A percentile compares a stretch with the other conserved stretches of the same genome.
Evolutionary conservation across 2,113 vertebrate genomes (phyloP).

Genomic region (Talpa occidentalis): DNA sequence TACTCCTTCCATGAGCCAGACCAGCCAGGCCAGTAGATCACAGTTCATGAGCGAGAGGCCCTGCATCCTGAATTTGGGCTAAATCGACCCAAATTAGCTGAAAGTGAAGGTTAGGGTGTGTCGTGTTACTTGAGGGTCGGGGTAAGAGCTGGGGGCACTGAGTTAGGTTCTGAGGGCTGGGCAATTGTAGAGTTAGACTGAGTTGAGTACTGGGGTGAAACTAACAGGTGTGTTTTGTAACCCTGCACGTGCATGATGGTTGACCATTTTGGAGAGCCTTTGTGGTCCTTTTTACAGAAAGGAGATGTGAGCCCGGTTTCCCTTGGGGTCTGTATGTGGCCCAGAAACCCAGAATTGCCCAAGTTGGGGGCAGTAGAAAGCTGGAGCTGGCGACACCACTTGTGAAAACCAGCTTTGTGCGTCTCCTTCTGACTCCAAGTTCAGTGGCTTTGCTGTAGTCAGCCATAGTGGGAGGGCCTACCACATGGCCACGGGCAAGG

Average conservation of each 20-base stretch:
- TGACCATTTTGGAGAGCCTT: neutral
- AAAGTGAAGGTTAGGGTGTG: neutral
- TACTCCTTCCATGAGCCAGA: neutral
- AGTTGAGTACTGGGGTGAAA: neutral
- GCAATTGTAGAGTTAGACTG: neutral
- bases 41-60: neutral
- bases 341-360: neutral
- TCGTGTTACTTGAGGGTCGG: neutral
- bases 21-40: fast-evolving
- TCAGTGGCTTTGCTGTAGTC: neutral
- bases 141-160: neutral
- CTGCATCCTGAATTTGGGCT: neutral
- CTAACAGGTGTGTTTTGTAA: neutral
- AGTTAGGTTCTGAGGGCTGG: neutral
- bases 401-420: neutral
- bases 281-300: neutral
- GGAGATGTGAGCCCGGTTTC: neutral
- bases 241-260: neutral
- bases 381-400: neutral
- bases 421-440: neutral
- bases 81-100: neutral
- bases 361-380: neutral
- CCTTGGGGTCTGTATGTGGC: neutral
- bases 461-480: neutral
- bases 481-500: neutral